Conservation (phyloP, 35 echinoderm and acorn worm species). For the Anneissia japonica region DNA sequence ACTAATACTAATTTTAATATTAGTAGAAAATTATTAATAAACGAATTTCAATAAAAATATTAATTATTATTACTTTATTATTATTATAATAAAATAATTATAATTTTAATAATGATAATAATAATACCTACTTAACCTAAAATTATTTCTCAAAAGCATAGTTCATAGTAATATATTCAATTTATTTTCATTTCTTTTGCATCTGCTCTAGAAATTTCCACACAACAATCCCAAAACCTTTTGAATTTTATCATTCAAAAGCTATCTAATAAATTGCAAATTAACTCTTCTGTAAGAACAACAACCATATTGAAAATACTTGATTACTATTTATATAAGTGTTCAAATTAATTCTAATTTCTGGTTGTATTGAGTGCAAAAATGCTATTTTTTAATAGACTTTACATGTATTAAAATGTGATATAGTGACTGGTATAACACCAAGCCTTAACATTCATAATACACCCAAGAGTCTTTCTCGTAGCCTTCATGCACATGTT, state of each 20-base stretch:
- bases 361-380: not conserved
- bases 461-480: slow-evolving; percentile 97
- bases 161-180: not conserved
- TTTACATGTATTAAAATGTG: not conserved
- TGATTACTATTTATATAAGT: not conserved
- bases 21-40: not conserved
- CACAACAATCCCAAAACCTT: not conserved
- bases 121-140: too few relatives aligned
- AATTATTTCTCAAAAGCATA: not conserved
- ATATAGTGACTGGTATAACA: not conserved
- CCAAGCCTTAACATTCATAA: slow-evolving; percentile 39
- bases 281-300: not conserved
- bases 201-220: not conserved
- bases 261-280: not conserved
- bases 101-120: too few relatives aligned
- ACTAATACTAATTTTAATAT: not conserved
- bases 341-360: not conserved
- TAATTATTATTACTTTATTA: too few relatives aligned
- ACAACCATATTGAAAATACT: not conserved
- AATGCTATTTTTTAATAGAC: not conserved
- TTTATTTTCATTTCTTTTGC: not conserved
- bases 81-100: too few relatives aligned
- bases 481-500: slow-evolving; percentile 97
- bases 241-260: not conserved
- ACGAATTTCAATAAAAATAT: too few relatives aligned